Evolutionary conservation across 2,113 vertebrate species (phyloP).

Genomic region (Odocoileus virginianus): DNA sequence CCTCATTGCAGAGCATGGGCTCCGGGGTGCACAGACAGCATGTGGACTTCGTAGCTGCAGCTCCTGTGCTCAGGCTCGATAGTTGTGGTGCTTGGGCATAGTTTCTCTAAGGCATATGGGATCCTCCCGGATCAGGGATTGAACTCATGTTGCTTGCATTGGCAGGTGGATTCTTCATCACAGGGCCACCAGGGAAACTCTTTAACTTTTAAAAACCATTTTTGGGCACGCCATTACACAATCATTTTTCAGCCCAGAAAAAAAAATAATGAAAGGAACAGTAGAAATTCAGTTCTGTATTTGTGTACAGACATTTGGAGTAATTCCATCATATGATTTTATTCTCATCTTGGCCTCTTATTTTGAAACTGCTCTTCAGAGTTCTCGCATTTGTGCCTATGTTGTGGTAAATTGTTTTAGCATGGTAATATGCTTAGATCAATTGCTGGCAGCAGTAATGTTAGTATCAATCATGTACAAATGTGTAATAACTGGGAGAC

Average conservation of each 20-base stretch:
- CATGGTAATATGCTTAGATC: conserved; percentile 53
- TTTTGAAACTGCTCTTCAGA: conserved; percentile 43
- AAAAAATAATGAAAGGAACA: not conserved
- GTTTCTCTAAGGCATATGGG: not conserved
- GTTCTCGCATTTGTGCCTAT: not conserved
- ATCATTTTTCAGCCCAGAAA: conserved; percentile 9
- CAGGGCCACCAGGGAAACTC: not conserved
- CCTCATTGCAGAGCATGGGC: not conserved
- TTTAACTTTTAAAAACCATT: not conserved
- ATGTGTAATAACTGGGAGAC: conserved; percentile 14
- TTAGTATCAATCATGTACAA: conserved; percentile 49
- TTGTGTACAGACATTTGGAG: not conserved
- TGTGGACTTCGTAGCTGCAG: not conserved
- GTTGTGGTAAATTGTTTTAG: conserved; percentile 46
- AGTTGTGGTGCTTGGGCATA: not conserved
- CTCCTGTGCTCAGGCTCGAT: not conserved
- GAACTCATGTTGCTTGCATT: not conserved
- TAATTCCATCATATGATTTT: conserved; percentile 3
- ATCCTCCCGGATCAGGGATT: not conserved
- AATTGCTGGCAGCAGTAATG: conserved; percentile 30
- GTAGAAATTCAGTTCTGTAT: not conserved
- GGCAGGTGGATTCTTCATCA: not conserved
- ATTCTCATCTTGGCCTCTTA: not conserved
- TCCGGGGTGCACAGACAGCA: not conserved
- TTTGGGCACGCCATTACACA: not conserved